Evolutionary conservation across 2,888 invertebrate genomes (phyloP).

Genomic region (Linnaemya vulpina): DNA sequence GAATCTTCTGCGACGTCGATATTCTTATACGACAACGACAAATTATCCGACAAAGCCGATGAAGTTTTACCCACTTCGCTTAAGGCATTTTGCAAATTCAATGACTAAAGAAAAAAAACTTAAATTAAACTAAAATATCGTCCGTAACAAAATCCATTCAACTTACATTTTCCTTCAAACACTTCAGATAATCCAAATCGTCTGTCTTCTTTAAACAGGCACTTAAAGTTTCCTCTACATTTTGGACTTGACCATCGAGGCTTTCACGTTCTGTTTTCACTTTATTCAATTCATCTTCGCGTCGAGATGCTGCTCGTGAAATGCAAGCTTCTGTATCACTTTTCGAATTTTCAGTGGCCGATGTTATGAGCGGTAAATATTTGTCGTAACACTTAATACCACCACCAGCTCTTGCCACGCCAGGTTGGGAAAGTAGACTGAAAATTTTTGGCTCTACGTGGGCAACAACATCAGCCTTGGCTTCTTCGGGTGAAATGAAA

Average conservation of each 20-base stretch:
- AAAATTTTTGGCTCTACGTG: constrained; percentile 66
- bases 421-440: constrained; percentile 21
- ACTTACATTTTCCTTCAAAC: constrained; percentile 69
- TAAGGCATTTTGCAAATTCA: constrained; percentile 47
- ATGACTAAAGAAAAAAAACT: constrained; percentile 8
- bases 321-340: constrained; percentile 65
- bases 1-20: constrained; percentile 59
- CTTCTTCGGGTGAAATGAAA: constrained; percentile 57
- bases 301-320: constrained; percentile 23
- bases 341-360: constrained; percentile 64
- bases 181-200: constrained; percentile 70
- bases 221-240: constrained; percentile 60
- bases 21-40: constrained; percentile 44
- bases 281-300: constrained; percentile 58
- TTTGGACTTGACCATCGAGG: constrained; percentile 57
- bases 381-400: constrained; percentile 71
- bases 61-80: constrained; percentile 46
- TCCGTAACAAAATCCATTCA: not conserved
- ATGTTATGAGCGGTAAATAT: constrained; percentile 70
- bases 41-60: constrained; percentile 46
- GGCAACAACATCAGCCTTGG: constrained; percentile 61
- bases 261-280: constrained; percentile 51
- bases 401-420: constrained; percentile 64
- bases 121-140: not conserved
- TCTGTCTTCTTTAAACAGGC: constrained; percentile 57